phyloP scores from a whole-genome alignment of 2,797 vertebrate species.

The Poecilia gillii region DNA sequence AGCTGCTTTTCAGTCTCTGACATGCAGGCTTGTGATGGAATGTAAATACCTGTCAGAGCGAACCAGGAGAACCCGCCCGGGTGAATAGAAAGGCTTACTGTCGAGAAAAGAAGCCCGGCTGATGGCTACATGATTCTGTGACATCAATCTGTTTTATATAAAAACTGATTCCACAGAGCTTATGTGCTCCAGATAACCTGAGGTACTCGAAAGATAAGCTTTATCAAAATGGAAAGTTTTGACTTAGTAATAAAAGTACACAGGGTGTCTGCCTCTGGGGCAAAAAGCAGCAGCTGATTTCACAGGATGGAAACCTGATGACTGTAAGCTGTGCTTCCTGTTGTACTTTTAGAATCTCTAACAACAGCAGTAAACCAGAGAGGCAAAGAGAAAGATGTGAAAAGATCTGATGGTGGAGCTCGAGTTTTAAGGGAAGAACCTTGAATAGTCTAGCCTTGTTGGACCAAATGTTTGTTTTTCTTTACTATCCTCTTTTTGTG shows the following conservation, averaged over 20 bases:
- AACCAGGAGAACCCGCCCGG: not conserved
- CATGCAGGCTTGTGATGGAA: not conserved
- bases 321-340: not conserved
- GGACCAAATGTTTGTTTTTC: no score
- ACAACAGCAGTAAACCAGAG: not conserved
- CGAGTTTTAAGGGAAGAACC: no score
- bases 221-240: slow-evolving; percentile 2
- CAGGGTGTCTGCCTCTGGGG: not conserved
- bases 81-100: not conserved
- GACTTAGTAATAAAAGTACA: not conserved
- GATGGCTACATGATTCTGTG: not conserved
- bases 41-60: not conserved
- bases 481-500: no score
- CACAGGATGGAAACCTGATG: not conserved
- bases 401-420: not conserved
- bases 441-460: no score
- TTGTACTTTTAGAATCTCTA: not conserved
- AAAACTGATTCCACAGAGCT: not conserved
- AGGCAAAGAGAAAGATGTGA: not conserved
- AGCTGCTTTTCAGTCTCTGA: not conserved
- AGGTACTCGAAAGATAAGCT: not conserved
- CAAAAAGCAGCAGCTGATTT: not conserved
- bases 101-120: not conserved
- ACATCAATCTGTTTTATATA: not conserved
- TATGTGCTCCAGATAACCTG: not conserved